These are phyloP conservation scores for Chelon auratus DNA, from an alignment of 2,797 vertebrate species.

Conservation along the genomic window DNA sequence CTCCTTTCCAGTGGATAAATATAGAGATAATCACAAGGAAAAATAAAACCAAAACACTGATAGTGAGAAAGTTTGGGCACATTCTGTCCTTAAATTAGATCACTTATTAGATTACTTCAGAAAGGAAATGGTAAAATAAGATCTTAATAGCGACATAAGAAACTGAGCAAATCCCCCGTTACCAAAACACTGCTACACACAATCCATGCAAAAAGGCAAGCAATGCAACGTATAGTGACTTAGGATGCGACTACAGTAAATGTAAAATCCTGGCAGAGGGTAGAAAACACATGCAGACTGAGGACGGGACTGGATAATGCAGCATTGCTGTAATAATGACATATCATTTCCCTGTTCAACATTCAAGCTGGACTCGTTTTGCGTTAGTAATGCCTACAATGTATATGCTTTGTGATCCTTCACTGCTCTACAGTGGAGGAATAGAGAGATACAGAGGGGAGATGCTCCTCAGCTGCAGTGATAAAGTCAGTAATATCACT, in stretches of 20 bases:
- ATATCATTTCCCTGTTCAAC: slow-evolving; percentile 36
- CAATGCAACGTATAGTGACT: slow-evolving; percentile 24
- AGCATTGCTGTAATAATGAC: slow-evolving; percentile 61
- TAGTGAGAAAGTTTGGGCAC: slow-evolving; percentile 11
- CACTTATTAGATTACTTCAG: slow-evolving; percentile 23
- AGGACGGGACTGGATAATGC: slow-evolving; percentile 50
- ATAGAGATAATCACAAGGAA: slow-evolving; percentile 20
- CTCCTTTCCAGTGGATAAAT: slow-evolving; percentile 37
- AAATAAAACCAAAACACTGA: neutral
- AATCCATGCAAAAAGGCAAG: slow-evolving; percentile 31
- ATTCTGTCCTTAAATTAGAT: slow-evolving; percentile 45
- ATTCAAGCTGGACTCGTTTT: slow-evolving; percentile 55
- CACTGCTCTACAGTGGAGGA: slow-evolving; percentile 55
- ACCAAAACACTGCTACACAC: neutral
- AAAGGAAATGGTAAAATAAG: slow-evolving; percentile 19
- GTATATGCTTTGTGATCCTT: slow-evolving; percentile 56
- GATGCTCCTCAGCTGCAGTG: slow-evolving; percentile 83
- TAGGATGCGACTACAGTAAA: slow-evolving; percentile 35
- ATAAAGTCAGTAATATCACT: slow-evolving; percentile 89
- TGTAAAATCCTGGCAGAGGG: slow-evolving; percentile 28
- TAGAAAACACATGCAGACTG: slow-evolving; percentile 18
- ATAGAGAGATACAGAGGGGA: slow-evolving; percentile 71
- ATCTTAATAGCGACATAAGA: slow-evolving; percentile 25
- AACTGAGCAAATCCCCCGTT: slow-evolving; percentile 43
- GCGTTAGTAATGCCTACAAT: slow-evolving; percentile 49